Evolutionary conservation across 2,888 invertebrate genomes (phyloP), one percentile per base, ranked within the genome.

Genomic region (Bellardia bayeri): DNA sequence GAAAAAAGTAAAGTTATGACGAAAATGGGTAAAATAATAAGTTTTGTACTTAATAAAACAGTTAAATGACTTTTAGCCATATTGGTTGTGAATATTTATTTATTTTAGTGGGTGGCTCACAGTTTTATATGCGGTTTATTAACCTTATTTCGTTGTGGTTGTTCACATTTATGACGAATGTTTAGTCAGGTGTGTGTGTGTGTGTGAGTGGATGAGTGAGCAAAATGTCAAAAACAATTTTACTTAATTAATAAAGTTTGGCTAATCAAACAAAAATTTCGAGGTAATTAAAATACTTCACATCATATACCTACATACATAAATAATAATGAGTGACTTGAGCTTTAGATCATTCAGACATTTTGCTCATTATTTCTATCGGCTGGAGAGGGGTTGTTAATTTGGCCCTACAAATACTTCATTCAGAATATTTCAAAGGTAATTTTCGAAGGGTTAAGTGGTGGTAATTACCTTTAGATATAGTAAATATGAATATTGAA

Each of bases 241-340:
- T 33, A 71, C n/a, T 71, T 86, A 74, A 82, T 86, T 82, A 82
- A 82, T 64, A 86, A 72, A 82, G 64, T 85, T 81, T 54, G 16
- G 14, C 49, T 69, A 75, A 68, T 63, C 69, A 69, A 78, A 58
- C 49, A 82, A 23, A 40, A 13, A 33, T 66, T 51, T 40, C 58
- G 11, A 42, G 16, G 51, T 68, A 30, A 84, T 66, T 74, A 68
- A 79, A 79, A 74, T 79, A 68, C 13, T 68, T 71, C 5, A 74
- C 16, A 68, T 30, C n/a, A 71, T 64, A 79, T 79, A n/a, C n/a
- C n/a, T n/a, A n/a, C n/a, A n/a, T n/a, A 71, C 23, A 23, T 23
- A 23, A 23, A 23, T 23, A 58, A 75, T 61, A 58, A 6, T 11
- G 56, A 56, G 30, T 66, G 11, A 63, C 16, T 63, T 4, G 66